These are phyloP conservation scores for Heliconius ismenius DNA, from an alignment of 2,888 invertebrate species.

Conservation along the genomic window DNA sequence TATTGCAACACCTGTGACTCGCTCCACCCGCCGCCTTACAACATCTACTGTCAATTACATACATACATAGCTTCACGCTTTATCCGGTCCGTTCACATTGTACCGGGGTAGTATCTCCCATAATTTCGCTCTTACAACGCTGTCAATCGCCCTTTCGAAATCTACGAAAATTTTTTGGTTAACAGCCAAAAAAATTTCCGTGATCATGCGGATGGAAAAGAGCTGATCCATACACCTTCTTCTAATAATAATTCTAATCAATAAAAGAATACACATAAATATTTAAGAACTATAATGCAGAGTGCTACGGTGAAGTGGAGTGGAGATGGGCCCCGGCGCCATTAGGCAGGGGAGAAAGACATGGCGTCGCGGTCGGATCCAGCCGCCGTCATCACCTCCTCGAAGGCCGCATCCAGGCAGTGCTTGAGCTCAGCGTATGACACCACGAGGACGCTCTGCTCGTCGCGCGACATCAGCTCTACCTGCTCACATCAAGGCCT, in stretches of 20 bases:
- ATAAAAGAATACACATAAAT: neutral
- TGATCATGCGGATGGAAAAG: too few relatives aligned
- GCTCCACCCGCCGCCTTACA: neutral
- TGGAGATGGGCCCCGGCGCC: neutral
- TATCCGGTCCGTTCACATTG: too few relatives aligned
- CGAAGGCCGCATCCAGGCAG: conserved; percentile 95
- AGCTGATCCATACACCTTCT: too few relatives aligned
- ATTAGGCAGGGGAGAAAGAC: conserved; percentile 27
- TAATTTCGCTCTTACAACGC: too few relatives aligned
- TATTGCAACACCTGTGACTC: neutral
- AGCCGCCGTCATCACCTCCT: conserved; percentile 85
- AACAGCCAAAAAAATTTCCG: too few relatives aligned
- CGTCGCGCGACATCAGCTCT: conserved; percentile 97
- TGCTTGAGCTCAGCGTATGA: conserved; percentile 97
- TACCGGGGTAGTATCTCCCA: too few relatives aligned
- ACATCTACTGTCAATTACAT: neutral
- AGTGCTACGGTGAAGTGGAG: neutral
- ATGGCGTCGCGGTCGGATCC: conserved; percentile 37
- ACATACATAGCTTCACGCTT: too few relatives aligned
- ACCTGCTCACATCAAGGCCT: conserved; percentile 80
- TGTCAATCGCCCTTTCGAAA: too few relatives aligned
- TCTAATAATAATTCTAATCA: too few relatives aligned
- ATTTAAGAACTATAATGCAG: neutral
- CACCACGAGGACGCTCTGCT: conserved; percentile 97
- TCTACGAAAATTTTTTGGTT: too few relatives aligned